Base-by-base conservation (phyloP, 2,888 invertebrate species). In the Drosophila quasianomalipes region DNA sequence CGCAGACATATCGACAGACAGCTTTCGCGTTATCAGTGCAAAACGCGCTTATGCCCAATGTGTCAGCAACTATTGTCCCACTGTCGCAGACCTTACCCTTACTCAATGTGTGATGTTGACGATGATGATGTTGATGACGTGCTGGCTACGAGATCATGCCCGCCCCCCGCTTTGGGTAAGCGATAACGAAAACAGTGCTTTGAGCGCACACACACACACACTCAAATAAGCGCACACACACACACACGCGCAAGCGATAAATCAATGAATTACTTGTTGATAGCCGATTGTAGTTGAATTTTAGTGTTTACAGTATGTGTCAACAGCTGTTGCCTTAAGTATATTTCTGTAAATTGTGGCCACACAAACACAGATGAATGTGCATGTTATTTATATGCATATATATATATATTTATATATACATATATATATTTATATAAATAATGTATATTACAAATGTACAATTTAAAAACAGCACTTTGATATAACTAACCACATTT, bases 221-320 rank as follows among this genome's bases (percentile, higher is more conserved):
- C 53, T 37, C 35, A 31, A 14, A 61, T 28, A 28, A 3, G 28
- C 26, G 2, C 53, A 47, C 28, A n/a, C 19, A 58, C 58, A 26
- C 55, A 52, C 22, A 22, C 37, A 33, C 55, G 22, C 14, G 33
- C n/a, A 14, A 5, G 19, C 19, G 44, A 39, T 9, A 65, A 51
- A 30, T 67, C 60, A 64, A 52, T 63, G 39, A 41, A 70, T 33
- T 33, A 65, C 44, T 62, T 70, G 61, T 61, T 69, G 70, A 59
- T 54, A 47, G n/a, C 54, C 22, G 53, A 44, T 10, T 26, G 53
- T 37, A n/a, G 41, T 59, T 35, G 41, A 52, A 39, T 35, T 54
- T 44, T 28, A 49, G 53, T 77, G 79, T 79, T 77, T 77, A 77
- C 79, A 77, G 59, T 74, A 37, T 65, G 63, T 37, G 57, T 59